These are phyloP conservation scores for Porites evermanni DNA, from an alignment of 92 coral and sea anemone species.

Conservation along the genomic window DNA sequence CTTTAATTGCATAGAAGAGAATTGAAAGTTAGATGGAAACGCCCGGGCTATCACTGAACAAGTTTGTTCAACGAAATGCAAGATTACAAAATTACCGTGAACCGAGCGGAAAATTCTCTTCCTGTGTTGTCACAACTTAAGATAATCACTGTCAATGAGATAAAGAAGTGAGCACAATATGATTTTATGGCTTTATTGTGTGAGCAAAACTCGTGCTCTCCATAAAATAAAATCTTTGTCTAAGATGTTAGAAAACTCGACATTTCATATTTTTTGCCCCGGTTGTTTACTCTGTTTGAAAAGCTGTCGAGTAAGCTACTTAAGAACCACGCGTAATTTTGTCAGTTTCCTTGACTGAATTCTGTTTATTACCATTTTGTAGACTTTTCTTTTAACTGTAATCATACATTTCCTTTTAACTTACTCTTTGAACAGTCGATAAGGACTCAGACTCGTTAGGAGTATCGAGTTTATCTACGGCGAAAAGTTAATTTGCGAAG, in stretches of 20 bases:
- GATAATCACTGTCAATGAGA: constrained; percentile 42
- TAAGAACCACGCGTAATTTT: constrained; percentile 19
- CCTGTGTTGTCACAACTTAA: constrained; percentile 45
- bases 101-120: constrained; percentile 42
- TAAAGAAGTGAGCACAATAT: constrained; percentile 35
- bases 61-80: constrained; percentile 51
- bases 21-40: constrained; percentile 24
- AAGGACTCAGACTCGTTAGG: constrained; percentile 1
- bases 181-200: constrained; percentile 50
- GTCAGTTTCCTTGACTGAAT: constrained; percentile 25
- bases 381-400: constrained; percentile 20
- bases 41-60: constrained; percentile 17
- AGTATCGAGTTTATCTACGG: constrained; percentile 34
- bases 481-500: constrained; percentile 26
- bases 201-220: constrained; percentile 30
- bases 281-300: constrained; percentile 24
- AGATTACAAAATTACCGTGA: constrained; percentile 46
- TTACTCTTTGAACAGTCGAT: constrained; percentile 12
- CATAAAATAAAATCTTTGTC: constrained; percentile 47
- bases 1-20: constrained; percentile 36
- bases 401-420: constrained; percentile 40
- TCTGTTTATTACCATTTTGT: constrained; percentile 49
- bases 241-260: constrained; percentile 37
- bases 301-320: constrained; percentile 29
- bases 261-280: constrained; percentile 28